Percentiles rank a stretch among this genome's conserved stretches.
Conservation (phyloP, 1,140 invertebrate genomes). For the Dolichoris vasculosae region DNA sequence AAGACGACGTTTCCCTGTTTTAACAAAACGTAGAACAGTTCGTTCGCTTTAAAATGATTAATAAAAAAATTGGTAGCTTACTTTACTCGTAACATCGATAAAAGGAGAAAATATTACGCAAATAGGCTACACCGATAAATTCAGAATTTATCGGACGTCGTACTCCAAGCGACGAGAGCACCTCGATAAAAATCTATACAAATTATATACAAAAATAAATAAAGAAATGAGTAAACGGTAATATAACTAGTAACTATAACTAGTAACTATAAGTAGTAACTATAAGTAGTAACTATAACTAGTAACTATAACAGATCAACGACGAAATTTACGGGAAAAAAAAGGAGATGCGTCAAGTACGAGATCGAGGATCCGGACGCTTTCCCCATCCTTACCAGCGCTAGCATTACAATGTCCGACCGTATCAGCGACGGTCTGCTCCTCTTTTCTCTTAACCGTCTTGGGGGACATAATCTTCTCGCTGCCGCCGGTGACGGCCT, state of each 20-base stretch:
- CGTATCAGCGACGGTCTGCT: constrained; percentile 60
- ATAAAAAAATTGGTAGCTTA: background rate
- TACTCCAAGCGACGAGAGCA: background rate
- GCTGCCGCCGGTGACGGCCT: constrained; percentile 58
- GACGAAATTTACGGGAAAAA: background rate
- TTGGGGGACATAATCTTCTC: constrained; percentile 66
- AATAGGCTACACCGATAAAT: background rate
- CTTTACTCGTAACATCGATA: background rate
- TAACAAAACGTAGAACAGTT: background rate
- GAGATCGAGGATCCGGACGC: background rate
- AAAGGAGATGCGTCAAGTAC: background rate
- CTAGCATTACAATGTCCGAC: constrained; percentile 64
- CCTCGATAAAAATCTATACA: background rate
- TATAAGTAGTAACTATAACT: too few relatives aligned
- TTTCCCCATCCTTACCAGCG: constrained; percentile 63
- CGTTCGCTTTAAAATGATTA: background rate
- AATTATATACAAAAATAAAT: background rate
- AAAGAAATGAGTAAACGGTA: background rate
- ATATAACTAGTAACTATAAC: too few relatives aligned
- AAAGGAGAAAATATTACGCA: background rate
- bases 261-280: too few relatives aligned
- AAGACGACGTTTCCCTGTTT: background rate
- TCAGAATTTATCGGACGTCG: background rate
- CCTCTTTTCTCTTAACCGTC: constrained; percentile 68
- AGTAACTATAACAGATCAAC: too few relatives aligned